Base-by-base conservation (phyloP, 2,797 vertebrate genomes). In the Sebastes reedi region DNA sequence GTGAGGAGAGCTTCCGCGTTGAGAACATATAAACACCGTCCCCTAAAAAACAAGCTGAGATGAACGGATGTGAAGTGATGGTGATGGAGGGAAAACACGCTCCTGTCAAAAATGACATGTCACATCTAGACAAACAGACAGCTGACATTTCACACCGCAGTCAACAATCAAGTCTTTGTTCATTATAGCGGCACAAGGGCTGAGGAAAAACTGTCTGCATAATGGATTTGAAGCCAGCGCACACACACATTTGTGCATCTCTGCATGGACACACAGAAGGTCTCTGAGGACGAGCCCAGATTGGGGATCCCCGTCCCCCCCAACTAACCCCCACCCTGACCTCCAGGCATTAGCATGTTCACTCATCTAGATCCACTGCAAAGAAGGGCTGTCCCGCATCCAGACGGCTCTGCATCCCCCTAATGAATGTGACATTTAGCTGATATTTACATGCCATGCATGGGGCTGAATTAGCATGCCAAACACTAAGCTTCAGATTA, bases 371-470 rank as follows among this genome's bases (percentile, higher is more conserved):
- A 83, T 88, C 77, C 76, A 71, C 30, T 29, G 85, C 59, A 67
- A 64, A 62, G 77, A 52, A 27, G 69, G 75, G 80, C 81, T 85
- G 82, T 91, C 87, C 77, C 68, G 56, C 88, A 93, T 82, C 83
- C 88, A 93, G 90, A 80, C 79, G 61, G 84, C 84, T 85, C 87
- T 66, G 29, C 84, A 77, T 84, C 20, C 79, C 79, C 86, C 89
- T 96, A 95, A 96, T 94, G 93, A 95, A 95, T 82, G 85, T 95
- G 95, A 94, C 95, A 95, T 96, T 96, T 96, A 93, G 91, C 87
- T 95, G 94, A 93, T 96, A 96, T 96, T 96, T 95, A 92, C 92
- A 94, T 94, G 91, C 74, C 85, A 84, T 79, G 88, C 85, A 86
- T 89, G 88, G 82, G 67, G 81, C 86, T 76, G 75, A 90, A 91